Base-by-base conservation (phyloP, 2,113 vertebrate genomes). In the Brevimyrus niger region DNA sequence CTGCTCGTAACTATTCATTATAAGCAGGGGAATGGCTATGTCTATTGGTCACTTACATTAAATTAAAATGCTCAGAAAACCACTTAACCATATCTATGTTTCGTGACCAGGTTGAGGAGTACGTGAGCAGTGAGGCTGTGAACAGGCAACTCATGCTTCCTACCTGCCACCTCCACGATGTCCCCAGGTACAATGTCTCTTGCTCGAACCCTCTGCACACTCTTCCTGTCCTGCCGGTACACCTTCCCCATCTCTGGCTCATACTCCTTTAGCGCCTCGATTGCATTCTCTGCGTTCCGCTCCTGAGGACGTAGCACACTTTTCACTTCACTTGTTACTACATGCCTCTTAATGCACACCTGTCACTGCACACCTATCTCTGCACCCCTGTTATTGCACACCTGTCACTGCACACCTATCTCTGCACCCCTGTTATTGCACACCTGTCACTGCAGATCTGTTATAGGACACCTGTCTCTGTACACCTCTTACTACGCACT, bases 171-270 rank as follows among this genome's bases (percentile, higher is more conserved):
- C 90, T 96, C 96, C 73, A 96, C 96, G 0, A 96, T 96, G 90
- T 96, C 96, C 90, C 96, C 96, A 58, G 96, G 96, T 23, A 96
- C 95, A 1, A 96, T 95, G 87, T 96, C 96, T 80, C 95, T 91
- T 15, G 96, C 96, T 92, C 94, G 35, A 89, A 96, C 92, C 82
- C 96, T 93, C 92, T 96, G 96, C 8, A 96, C 93, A 0, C 95
- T 96, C 91, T 96, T 96, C 91, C 93, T 95, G 94, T 96, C 96
- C 92, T 96, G 96, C 65, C 96, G 94, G 91, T 96, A 96, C 35
- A 96, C 96, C 87, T 96, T 96, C 1, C 95, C 96, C 95, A 96
- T 96, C 90, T 96, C 96, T 3, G 96, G 96, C 90, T 96, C 96
- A 3, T 96, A 96, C 92, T 96, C 95, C 92, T 96, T 96, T 55